These are phyloP conservation scores for Cairina moschata DNA, from an alignment of 2,113 vertebrate genomes.

Conservation along the genomic window DNA sequence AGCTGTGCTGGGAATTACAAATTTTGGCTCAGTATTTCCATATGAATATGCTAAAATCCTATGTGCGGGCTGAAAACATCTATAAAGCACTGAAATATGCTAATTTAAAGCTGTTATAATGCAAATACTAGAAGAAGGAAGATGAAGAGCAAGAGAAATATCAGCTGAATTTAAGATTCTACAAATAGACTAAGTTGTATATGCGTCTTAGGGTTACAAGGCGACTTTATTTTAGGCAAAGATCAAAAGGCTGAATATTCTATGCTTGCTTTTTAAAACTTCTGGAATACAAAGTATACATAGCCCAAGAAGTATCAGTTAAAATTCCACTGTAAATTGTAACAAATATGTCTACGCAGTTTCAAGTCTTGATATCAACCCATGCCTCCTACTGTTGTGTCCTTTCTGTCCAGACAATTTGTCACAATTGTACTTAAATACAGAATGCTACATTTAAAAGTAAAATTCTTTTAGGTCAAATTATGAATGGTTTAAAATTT, in stretches of 20 bases:
- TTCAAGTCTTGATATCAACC: not conserved
- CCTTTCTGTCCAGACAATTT: not conserved
- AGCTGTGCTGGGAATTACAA: not conserved
- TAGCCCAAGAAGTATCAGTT: not conserved
- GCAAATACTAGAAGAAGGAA: not conserved
- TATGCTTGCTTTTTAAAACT: not conserved
- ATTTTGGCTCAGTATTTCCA: not conserved
- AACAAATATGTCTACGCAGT: not conserved
- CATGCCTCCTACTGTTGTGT: not conserved
- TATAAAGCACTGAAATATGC: not conserved
- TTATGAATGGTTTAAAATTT: not conserved
- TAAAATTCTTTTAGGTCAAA: not conserved
- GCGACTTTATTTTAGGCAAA: not conserved
- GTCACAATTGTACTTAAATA: not conserved
- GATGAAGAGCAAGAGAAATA: not conserved
- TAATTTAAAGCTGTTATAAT: not conserved
- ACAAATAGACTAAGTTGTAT: not conserved
- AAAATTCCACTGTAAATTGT: not conserved
- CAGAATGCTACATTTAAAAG: not conserved
- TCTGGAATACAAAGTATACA: not conserved
- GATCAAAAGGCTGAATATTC: not conserved
- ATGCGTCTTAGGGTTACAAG: not conserved
- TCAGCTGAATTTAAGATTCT: not conserved
- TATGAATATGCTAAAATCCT: not conserved
- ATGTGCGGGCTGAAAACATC: not conserved